Percentiles rank a stretch among this genome's conserved stretches.
phyloP scores from a whole-genome alignment of 2,113 vertebrate genomes.

The Mirounga angustirostris region DNA sequence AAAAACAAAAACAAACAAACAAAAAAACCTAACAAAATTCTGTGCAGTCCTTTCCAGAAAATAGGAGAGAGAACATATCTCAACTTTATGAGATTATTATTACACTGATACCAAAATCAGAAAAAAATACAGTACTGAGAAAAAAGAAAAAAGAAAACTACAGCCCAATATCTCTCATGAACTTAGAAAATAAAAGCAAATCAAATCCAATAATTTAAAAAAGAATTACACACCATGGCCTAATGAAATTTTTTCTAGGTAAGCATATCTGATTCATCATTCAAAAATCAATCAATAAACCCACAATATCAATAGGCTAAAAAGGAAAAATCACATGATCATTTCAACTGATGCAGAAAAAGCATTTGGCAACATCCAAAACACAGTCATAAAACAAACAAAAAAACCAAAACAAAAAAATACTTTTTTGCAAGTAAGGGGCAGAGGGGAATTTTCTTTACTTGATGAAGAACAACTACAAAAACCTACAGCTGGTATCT shows the following conservation, averaged over 20 bases:
- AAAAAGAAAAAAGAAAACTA: background rate
- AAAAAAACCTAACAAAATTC: background rate
- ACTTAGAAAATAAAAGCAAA: background rate
- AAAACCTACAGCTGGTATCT: background rate
- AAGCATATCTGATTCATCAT: background rate
- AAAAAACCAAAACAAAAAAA: background rate
- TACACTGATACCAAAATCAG: background rate
- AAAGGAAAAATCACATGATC: background rate
- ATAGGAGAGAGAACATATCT: background rate
- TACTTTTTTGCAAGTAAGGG: background rate
- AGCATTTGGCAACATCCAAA: background rate
- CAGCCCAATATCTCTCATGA: background rate
- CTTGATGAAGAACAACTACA: background rate
- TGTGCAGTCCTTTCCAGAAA: background rate
- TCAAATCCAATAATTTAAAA: background rate
- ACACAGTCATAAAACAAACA: background rate
- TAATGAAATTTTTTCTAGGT: background rate
- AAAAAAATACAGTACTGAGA: background rate
- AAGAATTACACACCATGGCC: background rate
- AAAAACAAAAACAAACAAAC: background rate
- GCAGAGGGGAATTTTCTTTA: background rate
- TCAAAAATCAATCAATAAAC: background rate
- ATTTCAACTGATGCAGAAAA: background rate
- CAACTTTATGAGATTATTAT: background rate
- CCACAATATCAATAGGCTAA: background rate